These are phyloP conservation scores for Hormaphis cornu DNA, from an alignment of 1,140 invertebrate genomes.

Conservation along the genomic window DNA sequence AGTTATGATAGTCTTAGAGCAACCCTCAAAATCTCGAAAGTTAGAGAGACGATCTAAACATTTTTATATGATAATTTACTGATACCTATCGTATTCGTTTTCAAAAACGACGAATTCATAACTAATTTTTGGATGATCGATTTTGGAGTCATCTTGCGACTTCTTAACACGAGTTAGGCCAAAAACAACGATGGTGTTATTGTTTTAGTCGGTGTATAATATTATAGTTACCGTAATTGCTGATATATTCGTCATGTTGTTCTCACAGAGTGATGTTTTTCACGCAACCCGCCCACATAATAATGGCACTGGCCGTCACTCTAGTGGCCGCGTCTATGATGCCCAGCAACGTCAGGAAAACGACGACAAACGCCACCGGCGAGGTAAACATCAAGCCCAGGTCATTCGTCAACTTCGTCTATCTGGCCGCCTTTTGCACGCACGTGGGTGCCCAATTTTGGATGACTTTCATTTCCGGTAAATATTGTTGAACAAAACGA, in stretches of 20 bases:
- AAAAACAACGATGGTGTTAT: too few species aligned
- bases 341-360: not conserved
- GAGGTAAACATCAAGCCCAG: conserved; percentile 38
- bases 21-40: too few species aligned
- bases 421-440: conserved; percentile 60
- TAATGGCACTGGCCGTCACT: conserved; percentile 54
- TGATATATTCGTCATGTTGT: not conserved
- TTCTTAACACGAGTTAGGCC: too few species aligned
- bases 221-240: too few species aligned
- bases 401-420: conserved; percentile 49
- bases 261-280: conserved; percentile 57
- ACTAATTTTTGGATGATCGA: too few species aligned
- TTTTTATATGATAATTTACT: too few species aligned
- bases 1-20: too few species aligned
- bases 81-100: too few species aligned
- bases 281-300: conserved; percentile 64
- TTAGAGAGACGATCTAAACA: too few species aligned
- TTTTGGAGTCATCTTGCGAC: too few species aligned
- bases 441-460: conserved; percentile 75
- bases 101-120: too few species aligned
- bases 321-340: conserved; percentile 45
- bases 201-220: too few species aligned
- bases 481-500: conserved; percentile 31
- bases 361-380: not conserved
- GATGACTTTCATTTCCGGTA: conserved; percentile 82